Percentiles rank a stretch among this genome's conserved stretches.
These are phyloP conservation scores for Sylvia borin DNA, from an alignment of 2,797 vertebrate genomes.

Conservation along the genomic window DNA sequence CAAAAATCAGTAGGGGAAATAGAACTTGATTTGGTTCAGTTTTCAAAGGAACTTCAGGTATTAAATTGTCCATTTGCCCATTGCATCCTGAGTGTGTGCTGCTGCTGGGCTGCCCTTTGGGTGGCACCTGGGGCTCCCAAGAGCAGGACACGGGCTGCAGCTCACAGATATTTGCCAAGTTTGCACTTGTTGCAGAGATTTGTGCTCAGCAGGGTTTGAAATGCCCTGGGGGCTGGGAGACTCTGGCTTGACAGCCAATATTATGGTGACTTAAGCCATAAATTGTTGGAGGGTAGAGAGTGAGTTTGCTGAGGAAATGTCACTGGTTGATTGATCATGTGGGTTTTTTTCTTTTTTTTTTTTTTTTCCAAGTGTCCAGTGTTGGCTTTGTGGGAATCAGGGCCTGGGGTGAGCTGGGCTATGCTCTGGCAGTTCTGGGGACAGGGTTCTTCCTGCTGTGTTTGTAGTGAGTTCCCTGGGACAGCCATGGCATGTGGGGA, in stretches of 20 bases:
- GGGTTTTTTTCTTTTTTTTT: rapidly evolving
- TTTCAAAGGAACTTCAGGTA: background rate
- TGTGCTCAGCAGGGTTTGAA: constrained; percentile 24
- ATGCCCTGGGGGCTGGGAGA: constrained; percentile 45
- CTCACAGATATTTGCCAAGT: constrained; percentile 34
- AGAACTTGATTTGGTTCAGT: background rate
- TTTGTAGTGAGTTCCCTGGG: background rate
- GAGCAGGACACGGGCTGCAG: background rate
- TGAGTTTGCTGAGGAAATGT: constrained; percentile 41
- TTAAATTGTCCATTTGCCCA: background rate
- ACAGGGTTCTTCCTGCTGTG: background rate
- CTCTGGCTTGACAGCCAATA: constrained; percentile 51
- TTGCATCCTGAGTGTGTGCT: background rate
- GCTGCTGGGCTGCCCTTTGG: background rate
- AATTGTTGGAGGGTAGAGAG: constrained; percentile 48
- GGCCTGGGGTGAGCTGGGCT: background rate
- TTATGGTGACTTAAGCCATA: constrained; percentile 63
- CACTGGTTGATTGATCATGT: constrained; percentile 40
- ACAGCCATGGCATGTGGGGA: background rate
- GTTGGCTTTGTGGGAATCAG: background rate
- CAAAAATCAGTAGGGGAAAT: rapidly evolving
- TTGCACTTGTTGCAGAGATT: constrained; percentile 14
- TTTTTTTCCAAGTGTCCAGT: background rate
- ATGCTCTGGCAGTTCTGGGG: background rate
- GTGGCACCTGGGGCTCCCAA: background rate